A percentile compares a stretch with the other conserved stretches of the same genome.
Evolutionary conservation across 1,140 invertebrate genomes (phyloP).

Genomic region (Cydia splendana): DNA sequence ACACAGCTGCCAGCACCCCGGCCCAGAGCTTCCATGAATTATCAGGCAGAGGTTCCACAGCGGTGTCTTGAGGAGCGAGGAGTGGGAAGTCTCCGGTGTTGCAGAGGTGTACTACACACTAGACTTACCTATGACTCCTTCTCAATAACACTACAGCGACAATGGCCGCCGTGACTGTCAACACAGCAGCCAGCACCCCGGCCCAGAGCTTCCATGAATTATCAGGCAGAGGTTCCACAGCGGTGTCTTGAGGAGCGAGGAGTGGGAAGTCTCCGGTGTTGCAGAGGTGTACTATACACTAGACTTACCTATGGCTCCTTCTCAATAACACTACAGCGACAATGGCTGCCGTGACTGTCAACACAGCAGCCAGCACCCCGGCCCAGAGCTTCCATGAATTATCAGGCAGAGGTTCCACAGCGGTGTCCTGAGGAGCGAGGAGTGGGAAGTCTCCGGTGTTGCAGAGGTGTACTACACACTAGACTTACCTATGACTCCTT

Average conservation of each 20-base stretch:
- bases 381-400: slow-evolving; percentile 64
- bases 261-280: slow-evolving; percentile 89
- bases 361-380: slow-evolving; percentile 51
- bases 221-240: slow-evolving; percentile 48
- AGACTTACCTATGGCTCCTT: slow-evolving; percentile 60
- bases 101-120: too few relatives aligned
- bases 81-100: too few relatives aligned
- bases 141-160: slow-evolving; percentile 56
- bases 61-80: too few relatives aligned
- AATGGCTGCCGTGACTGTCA: slow-evolving; percentile 48
- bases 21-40: too few relatives aligned
- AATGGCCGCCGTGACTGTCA: slow-evolving; percentile 48
- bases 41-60: too few relatives aligned
- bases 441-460: slow-evolving; percentile 89
- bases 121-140: slow-evolving; percentile 60
- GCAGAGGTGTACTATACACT: slow-evolving; percentile 82
- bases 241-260: slow-evolving; percentile 74
- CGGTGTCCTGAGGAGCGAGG: slow-evolving; percentile 74
- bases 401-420: slow-evolving; percentile 48
- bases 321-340: slow-evolving; percentile 56
- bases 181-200: slow-evolving; percentile 51
- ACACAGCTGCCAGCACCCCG: too few relatives aligned
- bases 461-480: slow-evolving; percentile 82
- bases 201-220: slow-evolving; percentile 64
- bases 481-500: slow-evolving; percentile 60